phyloP scores from a whole-genome alignment of 2,113 vertebrate species.

The Osmerus eperlanus region DNA sequence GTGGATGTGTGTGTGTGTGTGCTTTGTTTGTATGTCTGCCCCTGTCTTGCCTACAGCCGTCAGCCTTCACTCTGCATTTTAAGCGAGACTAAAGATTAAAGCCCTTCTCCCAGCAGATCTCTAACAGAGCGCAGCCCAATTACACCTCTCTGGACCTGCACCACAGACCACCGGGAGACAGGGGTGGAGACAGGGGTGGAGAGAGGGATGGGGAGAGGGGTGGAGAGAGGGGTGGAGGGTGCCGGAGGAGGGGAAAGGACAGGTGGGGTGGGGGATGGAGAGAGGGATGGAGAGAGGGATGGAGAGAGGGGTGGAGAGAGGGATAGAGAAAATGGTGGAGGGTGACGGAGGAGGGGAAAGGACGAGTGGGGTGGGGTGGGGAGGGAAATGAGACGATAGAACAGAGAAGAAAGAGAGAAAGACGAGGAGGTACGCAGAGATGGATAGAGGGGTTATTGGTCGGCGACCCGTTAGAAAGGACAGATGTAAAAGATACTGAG shows the following conservation, averaged over 20 bases:
- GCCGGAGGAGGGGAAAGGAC: too few species aligned
- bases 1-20: neutral
- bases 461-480: slow-evolving; percentile 12
- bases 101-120: slow-evolving; percentile 48
- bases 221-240: too few species aligned
- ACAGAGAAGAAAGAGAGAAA: slow-evolving; percentile 8
- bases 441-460: too few species aligned
- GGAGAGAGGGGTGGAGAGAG: too few species aligned
- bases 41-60: slow-evolving; percentile 43
- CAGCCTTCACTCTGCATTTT: slow-evolving; percentile 60
- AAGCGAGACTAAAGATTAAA: slow-evolving; percentile 72
- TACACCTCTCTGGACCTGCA: slow-evolving; percentile 57
- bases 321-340: too few species aligned
- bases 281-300: too few species aligned
- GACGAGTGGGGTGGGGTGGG: slow-evolving; percentile 12
- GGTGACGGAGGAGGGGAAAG: too few species aligned
- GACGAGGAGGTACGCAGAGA: too few species aligned
- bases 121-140: slow-evolving; percentile 59
- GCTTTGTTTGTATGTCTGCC: too few species aligned
- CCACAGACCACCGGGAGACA: slow-evolving; percentile 28
- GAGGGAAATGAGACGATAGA: slow-evolving; percentile 3
- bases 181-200: slow-evolving; percentile 27
- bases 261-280: too few species aligned
- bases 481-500: slow-evolving; percentile 11
- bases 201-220: neutral